These are phyloP conservation scores for Zaprionus nigranus DNA, from an alignment of 1,140 invertebrate genomes.

Conservation along the genomic window DNA sequence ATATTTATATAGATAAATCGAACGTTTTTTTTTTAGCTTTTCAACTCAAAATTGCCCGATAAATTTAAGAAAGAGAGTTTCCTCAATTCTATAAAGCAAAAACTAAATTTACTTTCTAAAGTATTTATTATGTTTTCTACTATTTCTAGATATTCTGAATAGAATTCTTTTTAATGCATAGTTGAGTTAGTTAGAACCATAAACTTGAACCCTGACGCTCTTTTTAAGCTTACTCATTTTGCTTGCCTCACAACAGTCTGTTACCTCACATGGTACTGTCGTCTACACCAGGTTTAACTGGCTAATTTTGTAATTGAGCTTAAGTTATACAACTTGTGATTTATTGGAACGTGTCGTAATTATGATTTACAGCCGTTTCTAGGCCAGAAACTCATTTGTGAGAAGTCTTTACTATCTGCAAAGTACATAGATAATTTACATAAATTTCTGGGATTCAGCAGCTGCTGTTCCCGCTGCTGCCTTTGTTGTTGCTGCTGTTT, in stretches of 20 bases:
- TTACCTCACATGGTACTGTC: background rate
- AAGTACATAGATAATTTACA: slow-evolving; percentile 36
- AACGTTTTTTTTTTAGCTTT: too few species aligned
- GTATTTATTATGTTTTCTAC: too few species aligned
- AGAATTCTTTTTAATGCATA: background rate
- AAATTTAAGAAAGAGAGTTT: too few species aligned
- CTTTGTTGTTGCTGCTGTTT: slow-evolving; percentile 12
- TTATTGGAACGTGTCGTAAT: slow-evolving; percentile 9
- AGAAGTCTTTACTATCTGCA: slow-evolving; percentile 4
- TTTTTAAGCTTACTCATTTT: background rate
- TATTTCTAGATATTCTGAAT: too few species aligned
- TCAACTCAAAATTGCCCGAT: too few species aligned
- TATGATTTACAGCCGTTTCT: background rate
- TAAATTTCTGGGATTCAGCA: slow-evolving; percentile 49
- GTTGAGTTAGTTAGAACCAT: background rate
- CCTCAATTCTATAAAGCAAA: too few species aligned
- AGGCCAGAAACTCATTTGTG: background rate
- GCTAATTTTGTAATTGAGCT: slow-evolving; percentile 1
- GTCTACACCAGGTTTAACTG: background rate
- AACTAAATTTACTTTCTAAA: too few species aligned
- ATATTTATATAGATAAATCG: too few species aligned
- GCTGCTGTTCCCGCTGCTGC: slow-evolving; percentile 41
- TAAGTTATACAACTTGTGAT: slow-evolving; percentile 7
- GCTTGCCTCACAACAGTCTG: background rate
- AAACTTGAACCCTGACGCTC: background rate